Conservation (phyloP, 2,888 invertebrate species). For the Mechanitis mazaeus region DNA sequence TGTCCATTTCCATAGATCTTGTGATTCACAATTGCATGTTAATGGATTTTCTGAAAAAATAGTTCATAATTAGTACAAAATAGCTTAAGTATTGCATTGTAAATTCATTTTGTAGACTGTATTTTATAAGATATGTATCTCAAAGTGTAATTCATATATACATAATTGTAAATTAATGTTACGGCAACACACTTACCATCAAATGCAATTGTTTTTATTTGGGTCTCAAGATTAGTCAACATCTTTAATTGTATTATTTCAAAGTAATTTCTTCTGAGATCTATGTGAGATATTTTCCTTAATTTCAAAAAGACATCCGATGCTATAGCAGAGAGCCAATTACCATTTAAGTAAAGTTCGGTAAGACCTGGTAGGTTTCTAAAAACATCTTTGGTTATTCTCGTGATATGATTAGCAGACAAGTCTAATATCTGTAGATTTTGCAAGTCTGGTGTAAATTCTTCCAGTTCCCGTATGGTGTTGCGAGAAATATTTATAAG, state of each 20-base stretch:
- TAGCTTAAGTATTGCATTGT: not conserved
- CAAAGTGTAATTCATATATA: not conserved
- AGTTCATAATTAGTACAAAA: not conserved
- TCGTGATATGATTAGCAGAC: conserved; percentile 88
- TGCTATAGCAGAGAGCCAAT: conserved; percentile 87
- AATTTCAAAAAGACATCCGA: conserved; percentile 86
- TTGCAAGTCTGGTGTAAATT: conserved; percentile 86
- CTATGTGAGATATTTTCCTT: conserved; percentile 84
- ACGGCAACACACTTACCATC: conserved; percentile 80
- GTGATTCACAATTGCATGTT: conserved; percentile 92
- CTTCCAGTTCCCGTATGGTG: conserved; percentile 86
- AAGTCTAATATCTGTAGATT: conserved; percentile 87
- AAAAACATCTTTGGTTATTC: conserved; percentile 85
- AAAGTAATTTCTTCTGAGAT: conserved; percentile 89
- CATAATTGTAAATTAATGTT: not conserved
- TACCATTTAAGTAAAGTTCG: conserved; percentile 87
- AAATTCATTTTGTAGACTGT: not conserved
- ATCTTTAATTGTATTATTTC: conserved; percentile 87
- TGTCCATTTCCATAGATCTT: conserved; percentile 95
- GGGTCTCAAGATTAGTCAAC: conserved; percentile 86
- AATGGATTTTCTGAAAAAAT: conserved; percentile 87
- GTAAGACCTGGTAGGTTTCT: conserved; percentile 84
- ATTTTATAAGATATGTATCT: not conserved
- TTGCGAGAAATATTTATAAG: conserved; percentile 90
- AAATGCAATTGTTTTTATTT: conserved; percentile 84